A percentile compares a stretch with the other conserved stretches of the same genome.
Conservation (phyloP, 2,888 invertebrate species). For the Choristoneura rosaceana region DNA sequence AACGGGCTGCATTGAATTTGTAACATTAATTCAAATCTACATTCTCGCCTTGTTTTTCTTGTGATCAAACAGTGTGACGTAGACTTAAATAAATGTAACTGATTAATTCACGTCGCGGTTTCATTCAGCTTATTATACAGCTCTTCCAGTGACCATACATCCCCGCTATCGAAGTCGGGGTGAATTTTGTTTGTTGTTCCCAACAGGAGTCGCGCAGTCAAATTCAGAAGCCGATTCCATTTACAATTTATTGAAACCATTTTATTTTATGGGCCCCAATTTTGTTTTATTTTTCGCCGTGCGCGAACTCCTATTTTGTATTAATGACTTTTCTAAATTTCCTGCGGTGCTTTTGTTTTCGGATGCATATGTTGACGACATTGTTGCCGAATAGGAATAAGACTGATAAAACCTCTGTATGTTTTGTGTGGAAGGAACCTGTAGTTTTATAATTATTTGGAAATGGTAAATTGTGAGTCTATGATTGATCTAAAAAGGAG, state of each 20-base stretch:
- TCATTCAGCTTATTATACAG: no score
- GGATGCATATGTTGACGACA: constrained; percentile 3
- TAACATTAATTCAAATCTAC: no score
- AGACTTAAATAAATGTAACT: no score
- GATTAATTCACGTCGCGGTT: no score
- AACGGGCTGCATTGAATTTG: no score
- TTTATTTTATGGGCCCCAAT: constrained; percentile 37
- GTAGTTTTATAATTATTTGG: no score
- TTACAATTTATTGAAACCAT: constrained; percentile 40
- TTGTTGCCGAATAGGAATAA: not conserved
- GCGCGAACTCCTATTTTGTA: constrained; percentile 19
- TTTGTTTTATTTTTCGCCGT: constrained; percentile 37
- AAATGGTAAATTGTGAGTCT: no score
- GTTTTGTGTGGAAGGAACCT: no score
- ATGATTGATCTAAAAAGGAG: no score
- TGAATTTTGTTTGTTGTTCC: constrained; percentile 64
- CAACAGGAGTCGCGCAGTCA: constrained; percentile 68
- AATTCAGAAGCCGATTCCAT: constrained; percentile 52
- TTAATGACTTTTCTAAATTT: constrained; percentile 23
- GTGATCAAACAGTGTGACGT: no score
- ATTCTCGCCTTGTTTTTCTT: no score
- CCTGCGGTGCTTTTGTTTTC: constrained; percentile 10
- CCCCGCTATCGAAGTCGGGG: constrained; percentile 49
- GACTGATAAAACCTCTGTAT: no score
- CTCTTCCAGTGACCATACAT: constrained; percentile 49